phyloP scores from a whole-genome alignment of 2,113 vertebrate species.

The Malurus cyaneus region DNA sequence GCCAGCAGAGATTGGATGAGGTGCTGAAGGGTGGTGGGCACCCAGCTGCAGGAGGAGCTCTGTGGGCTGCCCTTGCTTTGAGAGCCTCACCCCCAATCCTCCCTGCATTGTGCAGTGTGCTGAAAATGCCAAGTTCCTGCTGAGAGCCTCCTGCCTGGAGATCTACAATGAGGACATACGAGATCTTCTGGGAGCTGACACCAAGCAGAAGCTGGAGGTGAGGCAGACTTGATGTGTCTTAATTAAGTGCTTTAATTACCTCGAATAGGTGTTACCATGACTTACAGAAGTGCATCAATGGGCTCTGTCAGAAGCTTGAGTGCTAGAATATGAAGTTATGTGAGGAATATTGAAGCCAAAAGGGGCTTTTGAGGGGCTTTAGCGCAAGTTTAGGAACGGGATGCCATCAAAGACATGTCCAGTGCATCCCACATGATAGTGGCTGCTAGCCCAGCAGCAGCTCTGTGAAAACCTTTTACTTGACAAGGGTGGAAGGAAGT shows the following conservation, averaged over 20 bases:
- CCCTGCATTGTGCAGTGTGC: constrained; percentile 76
- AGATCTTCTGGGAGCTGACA: constrained; percentile 85
- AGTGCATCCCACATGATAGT: accelerated
- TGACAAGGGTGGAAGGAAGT: not conserved
- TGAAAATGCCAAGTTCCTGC: constrained; percentile 86
- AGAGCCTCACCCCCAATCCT: not conserved
- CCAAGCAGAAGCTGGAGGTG: constrained; percentile 91
- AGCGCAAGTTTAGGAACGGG: not conserved
- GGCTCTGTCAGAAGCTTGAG: not conserved
- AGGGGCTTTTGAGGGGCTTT: not conserved
- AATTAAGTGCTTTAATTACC: not conserved
- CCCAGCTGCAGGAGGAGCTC: not conserved
- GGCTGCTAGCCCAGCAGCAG: not conserved
- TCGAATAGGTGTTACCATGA: not conserved
- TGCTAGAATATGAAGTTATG: not conserved
- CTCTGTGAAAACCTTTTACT: not conserved
- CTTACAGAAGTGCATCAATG: not conserved
- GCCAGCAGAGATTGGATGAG: not conserved
- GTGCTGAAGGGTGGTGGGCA: not conserved
- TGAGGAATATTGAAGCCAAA: not conserved
- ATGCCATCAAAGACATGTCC: not conserved
- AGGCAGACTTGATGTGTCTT: not conserved
- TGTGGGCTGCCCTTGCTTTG: not conserved
- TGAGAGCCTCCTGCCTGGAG: constrained; percentile 88
- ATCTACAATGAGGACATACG: constrained; percentile 88